phyloP scores from a whole-genome alignment of 2,888 invertebrate genomes.

The Sepiola atlantica region DNA sequence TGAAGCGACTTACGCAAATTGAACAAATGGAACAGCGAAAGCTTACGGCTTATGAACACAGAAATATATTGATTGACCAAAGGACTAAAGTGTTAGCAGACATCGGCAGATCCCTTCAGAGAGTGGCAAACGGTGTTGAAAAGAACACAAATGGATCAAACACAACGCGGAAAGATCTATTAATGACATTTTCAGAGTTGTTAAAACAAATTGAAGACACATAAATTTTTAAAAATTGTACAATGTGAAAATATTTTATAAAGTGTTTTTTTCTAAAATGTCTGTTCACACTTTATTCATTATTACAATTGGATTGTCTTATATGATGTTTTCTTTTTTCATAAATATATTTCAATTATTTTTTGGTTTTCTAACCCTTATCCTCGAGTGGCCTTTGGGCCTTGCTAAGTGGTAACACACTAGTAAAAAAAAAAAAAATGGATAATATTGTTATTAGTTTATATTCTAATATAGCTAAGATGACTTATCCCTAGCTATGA shows the following conservation, averaged over 20 bases:
- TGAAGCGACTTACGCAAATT: neutral
- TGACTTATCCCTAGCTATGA: too few relatives aligned
- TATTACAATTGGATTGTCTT: neutral
- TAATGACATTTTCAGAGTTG: neutral
- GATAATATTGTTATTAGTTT: too few relatives aligned
- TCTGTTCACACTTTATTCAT: neutral
- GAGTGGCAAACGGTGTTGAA: neutral
- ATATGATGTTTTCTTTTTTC: neutral
- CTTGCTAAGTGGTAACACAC: too few relatives aligned
- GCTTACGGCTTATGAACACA: neutral
- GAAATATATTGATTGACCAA: neutral
- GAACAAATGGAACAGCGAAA: neutral
- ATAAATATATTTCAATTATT: too few relatives aligned
- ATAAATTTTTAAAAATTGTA: neutral
- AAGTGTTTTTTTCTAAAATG: neutral
- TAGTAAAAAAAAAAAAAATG: too few relatives aligned
- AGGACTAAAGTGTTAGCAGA: neutral
- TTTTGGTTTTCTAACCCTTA: too few relatives aligned
- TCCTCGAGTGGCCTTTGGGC: too few relatives aligned
- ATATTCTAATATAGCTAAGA: too few relatives aligned
- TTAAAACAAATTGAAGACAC: neutral
- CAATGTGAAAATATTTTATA: neutral
- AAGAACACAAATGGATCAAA: neutral
- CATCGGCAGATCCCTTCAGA: neutral
- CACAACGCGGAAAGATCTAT: neutral